Conservation (phyloP, 2,797 vertebrate species). For the Pangasius krempfi region DNA sequence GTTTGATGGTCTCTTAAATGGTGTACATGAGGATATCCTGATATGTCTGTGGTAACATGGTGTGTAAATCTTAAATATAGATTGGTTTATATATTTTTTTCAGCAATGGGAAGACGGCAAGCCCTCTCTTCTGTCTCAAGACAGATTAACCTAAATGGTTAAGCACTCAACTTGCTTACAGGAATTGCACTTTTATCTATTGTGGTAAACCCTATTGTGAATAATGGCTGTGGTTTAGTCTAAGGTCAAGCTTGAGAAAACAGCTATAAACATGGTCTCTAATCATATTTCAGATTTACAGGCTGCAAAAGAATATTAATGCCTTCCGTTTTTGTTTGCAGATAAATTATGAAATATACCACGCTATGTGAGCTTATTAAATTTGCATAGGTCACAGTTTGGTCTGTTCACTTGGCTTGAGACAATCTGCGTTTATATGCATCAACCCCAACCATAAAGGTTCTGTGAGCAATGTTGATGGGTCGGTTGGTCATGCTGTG, state of each 20-base stretch:
- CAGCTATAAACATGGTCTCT: constrained; percentile 13
- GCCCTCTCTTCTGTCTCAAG: neutral
- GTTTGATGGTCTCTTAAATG: neutral
- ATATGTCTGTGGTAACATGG: neutral
- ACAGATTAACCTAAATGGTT: neutral
- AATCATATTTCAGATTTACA: constrained; percentile 20
- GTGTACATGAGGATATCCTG: neutral
- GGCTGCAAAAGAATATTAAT: neutral
- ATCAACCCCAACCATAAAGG: neutral
- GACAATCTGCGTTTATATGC: constrained; percentile 16
- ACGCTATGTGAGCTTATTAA: neutral
- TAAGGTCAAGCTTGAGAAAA: constrained; percentile 20
- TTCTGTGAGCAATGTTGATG: neutral
- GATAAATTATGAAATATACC: neutral
- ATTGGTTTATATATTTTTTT: neutral
- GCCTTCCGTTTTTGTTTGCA: neutral
- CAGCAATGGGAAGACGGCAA: neutral
- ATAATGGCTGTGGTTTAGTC: neutral
- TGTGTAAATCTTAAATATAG: neutral
- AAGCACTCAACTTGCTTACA: neutral
- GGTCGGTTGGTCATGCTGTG: constrained; percentile 19
- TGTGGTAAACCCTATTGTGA: neutral
- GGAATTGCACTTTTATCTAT: neutral
- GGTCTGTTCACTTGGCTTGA: neutral
- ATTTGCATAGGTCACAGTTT: neutral